Conservation (phyloP, 1,140 invertebrate genomes). For the Saccostrea cuccullata region DNA sequence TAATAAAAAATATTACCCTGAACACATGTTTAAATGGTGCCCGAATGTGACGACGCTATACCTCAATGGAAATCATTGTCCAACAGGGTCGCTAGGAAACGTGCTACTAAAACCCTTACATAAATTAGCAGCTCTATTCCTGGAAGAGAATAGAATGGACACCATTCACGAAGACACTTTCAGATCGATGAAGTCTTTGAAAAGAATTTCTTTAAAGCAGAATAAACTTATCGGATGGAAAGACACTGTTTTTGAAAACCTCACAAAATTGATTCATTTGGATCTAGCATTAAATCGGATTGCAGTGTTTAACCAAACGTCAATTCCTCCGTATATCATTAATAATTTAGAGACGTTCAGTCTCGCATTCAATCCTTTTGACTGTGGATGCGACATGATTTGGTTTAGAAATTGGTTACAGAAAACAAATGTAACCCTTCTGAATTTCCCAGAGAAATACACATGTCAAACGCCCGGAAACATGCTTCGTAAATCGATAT, state of each 20-base stretch:
- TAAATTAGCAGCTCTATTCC: neutral
- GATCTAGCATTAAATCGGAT: conserved; percentile 9
- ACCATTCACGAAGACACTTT: conserved; percentile 1
- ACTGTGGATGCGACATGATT: conserved; percentile 40
- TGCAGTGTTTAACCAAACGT: conserved; percentile 37
- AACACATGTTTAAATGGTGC: neutral
- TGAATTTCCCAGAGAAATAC: neutral
- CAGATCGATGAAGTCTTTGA: neutral
- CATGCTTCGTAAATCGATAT: neutral
- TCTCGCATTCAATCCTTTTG: conserved; percentile 15
- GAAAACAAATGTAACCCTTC: neutral
- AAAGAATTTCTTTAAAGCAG: neutral
- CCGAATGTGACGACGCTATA: neutral
- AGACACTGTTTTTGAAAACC: neutral
- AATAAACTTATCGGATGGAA: conserved; percentile 36
- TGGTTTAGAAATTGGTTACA: conserved; percentile 26
- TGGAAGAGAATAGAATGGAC: conserved; percentile 1
- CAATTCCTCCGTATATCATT: conserved; percentile 1
- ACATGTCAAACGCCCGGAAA: conserved; percentile 21
- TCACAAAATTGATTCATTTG: conserved; percentile 3
- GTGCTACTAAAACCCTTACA: neutral
- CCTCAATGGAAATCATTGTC: neutral
- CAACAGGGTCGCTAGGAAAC: neutral
- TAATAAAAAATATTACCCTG: neutral
- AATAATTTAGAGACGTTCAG: neutral